A percentile compares a stretch with the other conserved stretches of the same genome.
Conservation (phyloP, 2,797 vertebrate species). For the Lacerta bilineata region DNA sequence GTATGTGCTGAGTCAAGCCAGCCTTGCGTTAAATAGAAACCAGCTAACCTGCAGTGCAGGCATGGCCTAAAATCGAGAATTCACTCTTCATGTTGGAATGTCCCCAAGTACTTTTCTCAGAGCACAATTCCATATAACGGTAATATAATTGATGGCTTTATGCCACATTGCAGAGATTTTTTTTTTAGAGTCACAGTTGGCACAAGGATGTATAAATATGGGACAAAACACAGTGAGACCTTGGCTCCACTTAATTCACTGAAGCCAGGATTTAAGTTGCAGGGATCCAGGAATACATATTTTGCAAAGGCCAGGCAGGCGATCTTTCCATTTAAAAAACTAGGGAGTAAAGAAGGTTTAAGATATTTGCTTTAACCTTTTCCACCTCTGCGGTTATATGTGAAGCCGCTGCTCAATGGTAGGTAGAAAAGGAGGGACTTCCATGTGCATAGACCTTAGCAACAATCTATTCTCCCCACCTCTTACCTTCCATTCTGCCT, state of each 20-base stretch:
- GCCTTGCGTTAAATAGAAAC: not conserved
- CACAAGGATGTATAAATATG: conserved; percentile 31
- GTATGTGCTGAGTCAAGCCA: conserved; percentile 7
- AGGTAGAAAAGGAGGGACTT: not conserved
- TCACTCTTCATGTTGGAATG: conserved; percentile 32
- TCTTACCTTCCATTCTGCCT: no score
- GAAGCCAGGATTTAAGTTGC: conserved; percentile 15
- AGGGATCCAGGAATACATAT: conserved; percentile 2
- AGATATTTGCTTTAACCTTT: not conserved
- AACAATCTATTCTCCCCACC: no score
- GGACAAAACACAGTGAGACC: conserved; percentile 26
- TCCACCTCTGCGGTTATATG: not conserved
- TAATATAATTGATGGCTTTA: conserved; percentile 17
- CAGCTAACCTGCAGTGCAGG: conserved; percentile 32
- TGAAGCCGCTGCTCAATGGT: not conserved
- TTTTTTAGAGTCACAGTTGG: conserved; percentile 24
- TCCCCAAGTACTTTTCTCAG: conserved; percentile 8
- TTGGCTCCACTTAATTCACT: conserved; percentile 8
- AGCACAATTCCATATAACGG: not conserved
- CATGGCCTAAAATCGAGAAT: conserved; percentile 35
- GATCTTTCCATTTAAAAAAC: conserved; percentile 11
- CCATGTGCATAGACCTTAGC: no score
- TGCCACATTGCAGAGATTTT: conserved; percentile 27
- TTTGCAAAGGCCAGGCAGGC: not conserved
- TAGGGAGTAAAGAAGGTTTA: not conserved